Evolutionary conservation across 2,888 invertebrate species (phyloP), one percentile per base, ranked within the genome.

Genomic region (Plagiodera versicolora): DNA sequence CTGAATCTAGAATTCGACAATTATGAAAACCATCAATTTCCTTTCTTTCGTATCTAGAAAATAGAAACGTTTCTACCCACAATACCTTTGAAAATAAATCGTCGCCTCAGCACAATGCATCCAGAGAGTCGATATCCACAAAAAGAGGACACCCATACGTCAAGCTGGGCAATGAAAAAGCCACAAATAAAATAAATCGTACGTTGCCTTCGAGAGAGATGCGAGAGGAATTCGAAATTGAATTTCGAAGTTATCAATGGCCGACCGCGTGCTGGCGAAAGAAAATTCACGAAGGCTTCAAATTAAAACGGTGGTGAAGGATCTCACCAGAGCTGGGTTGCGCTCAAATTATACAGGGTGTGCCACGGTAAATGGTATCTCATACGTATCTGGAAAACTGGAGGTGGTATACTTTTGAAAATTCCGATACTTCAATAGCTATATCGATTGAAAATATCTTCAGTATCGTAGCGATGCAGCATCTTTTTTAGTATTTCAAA

Each of bases 161-260:
- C 55, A 55, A 55, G 30, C 16, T 24, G 32, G 32, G 32, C 19
- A 24, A 55, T 47, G 39, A 39, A 47, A 55, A 55, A 55, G 47
- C 47, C 55, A 49, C 49, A 39, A 55, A 56, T 56, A 56, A 60
- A 60, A 60, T 61, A 56, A 55, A 61, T 54, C 35, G 44, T 47
- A 47, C 57, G 39, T 56, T 28, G 52, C 55, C 51, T 49, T 49
- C 50, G 60, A 56, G 32, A 17, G 49, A 32, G 46, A 20, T 50
- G 46, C 55, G 39, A 44, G 39, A 54, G 59, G 67, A 69, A 69
- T 70, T 67, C 67, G 66, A 68, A 65, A 69, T 70, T 70, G 67
- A 67, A 69, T 64, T 69, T 67, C 63, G 59, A 60, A 67, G 63
- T 64, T 65, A 65, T 67, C 68, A 66, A 69, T 69, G 61, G 58